Base-by-base conservation (phyloP, 2,888 invertebrate genomes). In the Hesperia comma region DNA sequence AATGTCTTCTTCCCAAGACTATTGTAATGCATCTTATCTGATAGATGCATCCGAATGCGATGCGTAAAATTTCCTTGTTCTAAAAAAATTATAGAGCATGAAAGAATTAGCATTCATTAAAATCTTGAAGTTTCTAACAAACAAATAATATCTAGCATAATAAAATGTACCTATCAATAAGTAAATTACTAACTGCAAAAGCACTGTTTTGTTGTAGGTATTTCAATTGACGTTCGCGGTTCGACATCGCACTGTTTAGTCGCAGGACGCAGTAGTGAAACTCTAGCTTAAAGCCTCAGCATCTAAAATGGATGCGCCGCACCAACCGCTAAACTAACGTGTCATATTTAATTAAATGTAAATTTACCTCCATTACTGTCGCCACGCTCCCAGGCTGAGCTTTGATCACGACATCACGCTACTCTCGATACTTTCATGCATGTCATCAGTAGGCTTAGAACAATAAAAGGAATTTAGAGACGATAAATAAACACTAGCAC, bases 291-390 rank as follows among this genome's bases (percentile, higher is more conserved):
- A 41, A 17, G 8, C 32, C 43, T 40, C 40, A n/a, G 32, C 40
- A 40, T 64, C 32, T 55, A 64, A 64, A 64, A 64, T 64, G 51
- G 51, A 64, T 74, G 70, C 71, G 71, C 71, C 71, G 71, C 71
- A 72, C 72, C 73, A 62, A 63, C 68, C 67, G 70, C 69, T 71
- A 71, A 73, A 75, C 76, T 72, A 73, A 75, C 76, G 78, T 74
- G 78, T 77, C 77, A 79, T 78, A 78, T 82, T 77, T 82, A 84
- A 85, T 85, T 84, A 82, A 77, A 82, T 77, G 79, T 76, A 80
- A 78, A 76, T 76, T 72, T 71, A 63, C 74, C 72, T 68, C 76
- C 75, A 74, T 77, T 77, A 78, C 75, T 60, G 70, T 67, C 70
- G 67, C 26, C 49, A 37, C 37, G 57, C n/a, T 41, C 33, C 14